Evolutionary conservation across 2,113 vertebrate species (phyloP).

Genomic region (Eonycteris spelaea): DNA sequence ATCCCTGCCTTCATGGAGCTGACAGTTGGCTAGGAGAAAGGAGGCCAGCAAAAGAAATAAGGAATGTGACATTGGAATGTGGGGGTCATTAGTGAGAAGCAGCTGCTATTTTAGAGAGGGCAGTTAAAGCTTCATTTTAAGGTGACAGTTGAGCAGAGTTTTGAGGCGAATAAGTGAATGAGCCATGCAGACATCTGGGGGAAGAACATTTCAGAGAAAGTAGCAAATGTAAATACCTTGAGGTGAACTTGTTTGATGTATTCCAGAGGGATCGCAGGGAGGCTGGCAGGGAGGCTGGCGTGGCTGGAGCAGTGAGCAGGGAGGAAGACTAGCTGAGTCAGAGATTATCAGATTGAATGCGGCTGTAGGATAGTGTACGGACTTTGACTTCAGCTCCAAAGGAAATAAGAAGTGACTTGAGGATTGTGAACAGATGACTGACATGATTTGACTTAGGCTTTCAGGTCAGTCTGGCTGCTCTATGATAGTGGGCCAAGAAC

Average conservation of each 20-base stretch:
- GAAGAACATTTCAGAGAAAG: background rate
- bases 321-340: background rate
- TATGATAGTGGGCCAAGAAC: background rate
- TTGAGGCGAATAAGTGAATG: background rate
- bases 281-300: background rate
- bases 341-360: background rate
- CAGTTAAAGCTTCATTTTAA: conserved; percentile 29
- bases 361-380: background rate
- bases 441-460: background rate
- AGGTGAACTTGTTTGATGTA: background rate
- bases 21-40: background rate
- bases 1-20: background rate
- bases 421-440: background rate
- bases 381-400: background rate
- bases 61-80: background rate
- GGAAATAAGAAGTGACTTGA: background rate
- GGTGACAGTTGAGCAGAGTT: background rate
- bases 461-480: background rate
- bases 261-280: background rate
- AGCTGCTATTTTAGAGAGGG: background rate
- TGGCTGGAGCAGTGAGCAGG: background rate
- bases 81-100: background rate
- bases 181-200: background rate
- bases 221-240: background rate
- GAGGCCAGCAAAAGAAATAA: background rate